A percentile compares a stretch with the other conserved stretches of the same genome.
phyloP scores from a whole-genome alignment of 2,888 invertebrate genomes.

The Lamproptera curius region DNA sequence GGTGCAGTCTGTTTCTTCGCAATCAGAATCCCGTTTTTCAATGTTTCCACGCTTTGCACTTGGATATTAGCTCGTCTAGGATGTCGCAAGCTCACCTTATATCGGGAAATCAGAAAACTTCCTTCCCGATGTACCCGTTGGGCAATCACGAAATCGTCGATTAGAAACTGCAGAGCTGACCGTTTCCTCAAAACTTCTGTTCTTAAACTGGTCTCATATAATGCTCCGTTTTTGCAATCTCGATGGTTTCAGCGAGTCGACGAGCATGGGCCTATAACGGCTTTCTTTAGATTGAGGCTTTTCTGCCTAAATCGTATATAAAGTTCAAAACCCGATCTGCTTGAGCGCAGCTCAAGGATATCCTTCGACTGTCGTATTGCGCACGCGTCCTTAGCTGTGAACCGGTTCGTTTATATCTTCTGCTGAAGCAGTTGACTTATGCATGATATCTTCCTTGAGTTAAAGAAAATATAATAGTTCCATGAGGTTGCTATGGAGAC shows the following conservation, averaged over 20 bases:
- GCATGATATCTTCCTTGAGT: too few species aligned
- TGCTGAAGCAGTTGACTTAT: not conserved
- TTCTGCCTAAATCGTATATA: not conserved
- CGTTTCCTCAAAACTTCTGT: conserved; percentile 18
- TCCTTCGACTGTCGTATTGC: not conserved
- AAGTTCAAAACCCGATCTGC: not conserved
- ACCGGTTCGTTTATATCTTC: not conserved
- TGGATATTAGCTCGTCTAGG: conserved; percentile 15
- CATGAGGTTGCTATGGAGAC: too few species aligned
- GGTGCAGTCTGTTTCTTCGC: conserved; percentile 8
- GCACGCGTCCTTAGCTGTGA: not conserved
- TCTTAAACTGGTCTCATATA: conserved; percentile 16
- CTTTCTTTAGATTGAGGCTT: not conserved
- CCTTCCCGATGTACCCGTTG: not conserved
- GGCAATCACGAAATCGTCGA: conserved; percentile 18
- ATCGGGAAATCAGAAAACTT: conserved; percentile 6
- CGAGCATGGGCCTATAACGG: not conserved
- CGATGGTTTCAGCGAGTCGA: not conserved
- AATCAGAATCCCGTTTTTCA: conserved; percentile 14
- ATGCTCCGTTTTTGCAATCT: conserved; percentile 8
- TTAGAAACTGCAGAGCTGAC: conserved; percentile 18
- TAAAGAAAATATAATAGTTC: too few species aligned
- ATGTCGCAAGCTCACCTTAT: conserved; percentile 9
- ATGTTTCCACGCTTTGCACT: conserved; percentile 13
- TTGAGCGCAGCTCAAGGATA: not conserved